Percentiles rank a stretch among this genome's conserved stretches.
These are phyloP conservation scores for Syritta pipiens DNA, from an alignment of 2,888 invertebrate species.

Conservation along the genomic window DNA sequence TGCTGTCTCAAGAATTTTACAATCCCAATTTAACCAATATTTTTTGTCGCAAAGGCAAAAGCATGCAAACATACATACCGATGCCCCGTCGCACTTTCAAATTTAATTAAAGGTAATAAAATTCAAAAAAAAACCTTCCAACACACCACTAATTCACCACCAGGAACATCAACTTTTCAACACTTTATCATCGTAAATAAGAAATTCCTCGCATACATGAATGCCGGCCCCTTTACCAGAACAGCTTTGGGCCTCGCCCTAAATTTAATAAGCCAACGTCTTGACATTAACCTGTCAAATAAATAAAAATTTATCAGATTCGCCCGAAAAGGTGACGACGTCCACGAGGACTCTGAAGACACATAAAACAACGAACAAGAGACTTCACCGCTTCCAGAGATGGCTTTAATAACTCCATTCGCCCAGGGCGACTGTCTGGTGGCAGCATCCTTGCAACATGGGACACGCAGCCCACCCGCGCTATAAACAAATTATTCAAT, in stretches of 20 bases:
- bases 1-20: too few relatives aligned
- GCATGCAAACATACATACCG: too few relatives aligned
- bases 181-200: conserved; percentile 60
- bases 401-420: conserved; percentile 69
- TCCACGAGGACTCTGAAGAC: conserved; percentile 1
- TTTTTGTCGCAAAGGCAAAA: too few relatives aligned
- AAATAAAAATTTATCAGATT: conserved; percentile 73
- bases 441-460: conserved; percentile 46
- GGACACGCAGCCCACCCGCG: conserved; percentile 52
- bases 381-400: conserved; percentile 35
- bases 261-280: conserved; percentile 71
- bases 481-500: conserved; percentile 71
- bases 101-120: too few relatives aligned
- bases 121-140: too few relatives aligned
- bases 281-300: conserved; percentile 73
- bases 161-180: conserved; percentile 40
- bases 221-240: not conserved
- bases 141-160: conserved; percentile 35
- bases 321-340: conserved; percentile 37
- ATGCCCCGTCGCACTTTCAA: too few relatives aligned
- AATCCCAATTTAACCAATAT: too few relatives aligned
- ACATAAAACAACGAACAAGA: conserved; percentile 38
- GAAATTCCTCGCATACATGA: conserved; percentile 30
- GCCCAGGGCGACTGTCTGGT: conserved; percentile 19
- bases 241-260: not conserved